Percentiles rank a stretch among this genome's conserved stretches.
These are phyloP conservation scores for Sisor rabdophorus DNA, from an alignment of 2,113 vertebrate species.

Conservation along the genomic window DNA sequence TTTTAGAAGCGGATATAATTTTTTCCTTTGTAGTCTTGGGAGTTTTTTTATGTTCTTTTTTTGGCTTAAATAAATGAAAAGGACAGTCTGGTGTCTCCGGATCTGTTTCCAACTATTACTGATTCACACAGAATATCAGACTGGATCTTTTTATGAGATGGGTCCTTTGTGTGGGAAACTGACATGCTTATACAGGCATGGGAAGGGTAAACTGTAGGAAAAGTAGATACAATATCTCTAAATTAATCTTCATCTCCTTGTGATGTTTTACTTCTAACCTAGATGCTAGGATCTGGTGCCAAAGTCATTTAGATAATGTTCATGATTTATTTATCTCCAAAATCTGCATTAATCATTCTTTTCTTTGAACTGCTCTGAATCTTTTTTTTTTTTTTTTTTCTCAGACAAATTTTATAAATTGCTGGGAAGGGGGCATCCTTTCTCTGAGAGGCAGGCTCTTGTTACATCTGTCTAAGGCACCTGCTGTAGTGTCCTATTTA, in stretches of 20 bases:
- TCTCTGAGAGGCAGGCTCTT: background rate
- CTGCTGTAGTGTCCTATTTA: conserved; percentile 30
- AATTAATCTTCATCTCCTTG: background rate
- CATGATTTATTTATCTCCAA: background rate
- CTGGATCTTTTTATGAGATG: background rate
- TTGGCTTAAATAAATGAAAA: too few relatives aligned
- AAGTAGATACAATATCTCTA: background rate
- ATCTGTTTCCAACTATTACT: too few relatives aligned
- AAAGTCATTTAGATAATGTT: background rate
- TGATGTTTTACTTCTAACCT: background rate
- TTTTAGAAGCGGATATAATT: too few relatives aligned
- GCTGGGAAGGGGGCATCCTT: too few relatives aligned
- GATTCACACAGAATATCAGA: background rate
- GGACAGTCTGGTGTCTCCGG: too few relatives aligned
- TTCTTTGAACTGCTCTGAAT: background rate
- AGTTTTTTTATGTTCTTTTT: too few relatives aligned
- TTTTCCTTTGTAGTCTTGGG: too few relatives aligned
- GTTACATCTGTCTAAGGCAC: background rate
- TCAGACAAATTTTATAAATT: background rate
- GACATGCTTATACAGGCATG: too few relatives aligned
- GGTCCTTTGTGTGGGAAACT: background rate
- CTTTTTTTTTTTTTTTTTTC: background rate
- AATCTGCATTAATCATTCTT: background rate
- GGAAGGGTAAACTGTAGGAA: background rate
- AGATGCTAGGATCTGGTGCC: too few relatives aligned